Conservation (phyloP, 64 coral and sea anemone genomes). For the Orbicella faveolata region DNA sequence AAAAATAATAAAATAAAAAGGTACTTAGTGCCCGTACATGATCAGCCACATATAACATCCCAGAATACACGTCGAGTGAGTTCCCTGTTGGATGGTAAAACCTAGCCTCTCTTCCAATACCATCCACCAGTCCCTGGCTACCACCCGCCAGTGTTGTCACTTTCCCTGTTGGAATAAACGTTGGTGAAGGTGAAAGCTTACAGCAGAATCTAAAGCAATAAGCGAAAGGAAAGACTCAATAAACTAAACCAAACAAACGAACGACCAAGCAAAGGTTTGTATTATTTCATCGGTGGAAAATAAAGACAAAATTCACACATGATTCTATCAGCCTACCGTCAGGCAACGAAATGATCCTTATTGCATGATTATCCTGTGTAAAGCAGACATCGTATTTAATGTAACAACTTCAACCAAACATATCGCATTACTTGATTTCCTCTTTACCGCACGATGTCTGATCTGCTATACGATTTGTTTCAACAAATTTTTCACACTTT, state of each 20-base stretch:
- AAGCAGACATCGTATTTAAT: background rate
- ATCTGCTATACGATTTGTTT: too few species aligned
- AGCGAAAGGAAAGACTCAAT: too few species aligned
- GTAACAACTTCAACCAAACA: too few species aligned
- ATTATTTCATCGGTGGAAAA: too few species aligned
- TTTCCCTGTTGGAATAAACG: slow-evolving; percentile 32
- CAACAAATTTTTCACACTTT: too few species aligned
- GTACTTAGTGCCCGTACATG: slow-evolving; percentile 51
- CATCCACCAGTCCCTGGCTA: slow-evolving; percentile 54
- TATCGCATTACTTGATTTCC: too few species aligned
- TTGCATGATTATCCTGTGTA: slow-evolving; percentile 84
- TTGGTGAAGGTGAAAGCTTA: background rate
- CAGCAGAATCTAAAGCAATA: background rate
- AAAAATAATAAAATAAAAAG: too few species aligned
- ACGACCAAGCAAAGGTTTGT: background rate
- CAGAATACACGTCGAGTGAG: slow-evolving; percentile 58
- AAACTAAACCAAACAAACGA: too few species aligned
- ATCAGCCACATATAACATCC: slow-evolving; percentile 78
- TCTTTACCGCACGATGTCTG: too few species aligned
- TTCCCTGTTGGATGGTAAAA: slow-evolving; percentile 93
- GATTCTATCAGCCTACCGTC: slow-evolving; percentile 44
- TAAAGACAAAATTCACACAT: too few species aligned
- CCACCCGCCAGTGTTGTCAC: slow-evolving; percentile 78
- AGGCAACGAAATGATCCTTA: slow-evolving; percentile 67
- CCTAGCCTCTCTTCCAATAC: slow-evolving; percentile 55